Conservation (phyloP, 2,888 invertebrate genomes). For the Himalopsyche anomala region DNA sequence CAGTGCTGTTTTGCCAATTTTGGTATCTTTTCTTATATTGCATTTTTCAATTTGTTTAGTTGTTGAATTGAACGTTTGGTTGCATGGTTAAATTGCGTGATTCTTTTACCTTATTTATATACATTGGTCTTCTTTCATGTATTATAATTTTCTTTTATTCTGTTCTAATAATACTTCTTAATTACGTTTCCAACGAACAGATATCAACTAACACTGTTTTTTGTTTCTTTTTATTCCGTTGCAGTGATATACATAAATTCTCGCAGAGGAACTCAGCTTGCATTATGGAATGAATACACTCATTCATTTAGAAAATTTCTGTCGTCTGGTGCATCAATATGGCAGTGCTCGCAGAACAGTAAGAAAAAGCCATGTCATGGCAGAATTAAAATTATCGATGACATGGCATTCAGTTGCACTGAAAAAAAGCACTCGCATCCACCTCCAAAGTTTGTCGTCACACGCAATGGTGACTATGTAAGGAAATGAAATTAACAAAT, state of each 20-base stretch:
- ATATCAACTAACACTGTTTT: background rate
- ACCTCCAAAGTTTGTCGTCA: slow-evolving; percentile 42
- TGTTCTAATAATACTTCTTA: too few species aligned
- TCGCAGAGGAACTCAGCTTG: slow-evolving; percentile 36
- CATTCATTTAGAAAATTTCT: slow-evolving; percentile 38
- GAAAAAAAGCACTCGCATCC: slow-evolving; percentile 42
- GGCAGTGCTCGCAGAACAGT: slow-evolving; percentile 49
- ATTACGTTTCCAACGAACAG: background rate
- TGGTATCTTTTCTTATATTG: too few species aligned
- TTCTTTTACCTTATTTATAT: too few species aligned
- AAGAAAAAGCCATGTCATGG: slow-evolving; percentile 39
- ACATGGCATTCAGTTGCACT: background rate
- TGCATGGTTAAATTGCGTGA: too few species aligned
- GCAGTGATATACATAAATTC: slow-evolving; percentile 44
- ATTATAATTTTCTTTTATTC: too few species aligned
- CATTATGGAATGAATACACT: slow-evolving; percentile 33
- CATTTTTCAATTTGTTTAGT: too few species aligned
- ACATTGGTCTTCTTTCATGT: too few species aligned
- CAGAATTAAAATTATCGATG: slow-evolving; percentile 21
- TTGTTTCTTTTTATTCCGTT: background rate
- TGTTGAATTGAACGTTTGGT: too few species aligned
- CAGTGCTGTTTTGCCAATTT: too few species aligned
- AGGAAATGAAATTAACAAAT: background rate
- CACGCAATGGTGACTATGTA: slow-evolving; percentile 40
- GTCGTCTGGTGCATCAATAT: background rate